Evolutionary conservation across 1,140 invertebrate species (phyloP).

Genomic region (Batillaria attramentaria): DNA sequence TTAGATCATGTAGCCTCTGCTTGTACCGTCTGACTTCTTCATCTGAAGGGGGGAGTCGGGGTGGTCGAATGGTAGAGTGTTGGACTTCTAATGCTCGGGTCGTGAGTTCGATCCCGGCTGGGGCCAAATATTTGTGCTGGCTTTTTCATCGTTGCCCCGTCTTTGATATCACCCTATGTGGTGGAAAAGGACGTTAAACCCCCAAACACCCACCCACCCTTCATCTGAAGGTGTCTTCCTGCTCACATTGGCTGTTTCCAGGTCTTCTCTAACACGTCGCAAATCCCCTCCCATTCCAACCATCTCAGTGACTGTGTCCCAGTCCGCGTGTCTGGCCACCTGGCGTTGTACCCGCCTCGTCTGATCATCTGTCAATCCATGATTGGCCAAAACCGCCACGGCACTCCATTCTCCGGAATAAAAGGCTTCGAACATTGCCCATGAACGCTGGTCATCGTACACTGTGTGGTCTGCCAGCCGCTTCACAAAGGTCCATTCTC

Average conservation of each 20-base stretch:
- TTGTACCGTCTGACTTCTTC: neutral
- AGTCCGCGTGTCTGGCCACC: neutral
- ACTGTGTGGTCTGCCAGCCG: neutral
- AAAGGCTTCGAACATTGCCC: slow-evolving; percentile 3
- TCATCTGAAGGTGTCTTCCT: too few relatives aligned
- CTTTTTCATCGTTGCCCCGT: too few relatives aligned
- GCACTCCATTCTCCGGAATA: neutral
- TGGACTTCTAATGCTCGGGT: too few relatives aligned
- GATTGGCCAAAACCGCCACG: neutral
- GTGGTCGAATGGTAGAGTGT: too few relatives aligned
- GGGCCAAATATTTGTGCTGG: too few relatives aligned
- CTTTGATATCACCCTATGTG: too few relatives aligned
- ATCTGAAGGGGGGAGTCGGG: too few relatives aligned
- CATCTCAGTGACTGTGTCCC: neutral
- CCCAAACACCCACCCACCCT: too few relatives aligned
- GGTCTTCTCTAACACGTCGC: neutral
- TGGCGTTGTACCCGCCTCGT: neutral
- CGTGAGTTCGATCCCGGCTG: too few relatives aligned
- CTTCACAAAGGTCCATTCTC: neutral
- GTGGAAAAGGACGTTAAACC: too few relatives aligned
- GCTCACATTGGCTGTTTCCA: neutral
- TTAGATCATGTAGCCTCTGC: neutral
- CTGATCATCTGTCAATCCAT: neutral
- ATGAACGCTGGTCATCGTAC: slow-evolving; percentile 5
- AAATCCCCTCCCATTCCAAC: neutral